These are phyloP conservation scores for Meteorus colon DNA, from an alignment of 2,888 invertebrate species.

Conservation along the genomic window DNA sequence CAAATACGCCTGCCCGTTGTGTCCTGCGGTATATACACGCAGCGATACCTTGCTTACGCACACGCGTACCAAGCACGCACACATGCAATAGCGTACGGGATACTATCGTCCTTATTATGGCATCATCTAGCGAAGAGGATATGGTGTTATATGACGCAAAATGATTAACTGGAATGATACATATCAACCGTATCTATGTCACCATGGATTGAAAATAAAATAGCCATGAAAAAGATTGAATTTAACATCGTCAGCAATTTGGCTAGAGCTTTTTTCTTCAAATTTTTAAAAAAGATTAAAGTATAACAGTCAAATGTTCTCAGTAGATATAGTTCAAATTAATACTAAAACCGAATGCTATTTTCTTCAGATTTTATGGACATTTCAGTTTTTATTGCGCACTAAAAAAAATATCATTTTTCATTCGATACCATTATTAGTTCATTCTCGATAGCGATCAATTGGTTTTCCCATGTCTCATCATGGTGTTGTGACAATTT, in stretches of 20 bases:
- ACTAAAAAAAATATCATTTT: background rate
- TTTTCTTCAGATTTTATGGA: background rate
- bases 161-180: constrained; percentile 5
- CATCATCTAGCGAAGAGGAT: constrained; percentile 50
- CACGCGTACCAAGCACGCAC: constrained; percentile 76
- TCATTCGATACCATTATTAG: constrained; percentile 1
- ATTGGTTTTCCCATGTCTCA: constrained; percentile 13
- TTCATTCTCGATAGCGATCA: constrained; percentile 17
- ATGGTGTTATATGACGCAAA: background rate
- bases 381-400: background rate
- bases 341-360: background rate
- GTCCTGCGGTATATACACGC: constrained; percentile 77
- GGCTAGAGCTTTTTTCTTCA: background rate
- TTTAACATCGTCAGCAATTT: background rate
- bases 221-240: background rate
- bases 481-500: constrained; percentile 16
- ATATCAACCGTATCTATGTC: background rate
- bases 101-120: constrained; percentile 55
- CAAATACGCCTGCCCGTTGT: constrained; percentile 77
- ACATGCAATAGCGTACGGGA: constrained; percentile 62
- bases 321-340: background rate
- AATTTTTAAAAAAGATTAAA: no score
- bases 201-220: background rate
- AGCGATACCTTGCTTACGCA: constrained; percentile 77
- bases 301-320: no score